Conservation (phyloP, 2,888 invertebrate species). For the Himalopsyche anomala region DNA sequence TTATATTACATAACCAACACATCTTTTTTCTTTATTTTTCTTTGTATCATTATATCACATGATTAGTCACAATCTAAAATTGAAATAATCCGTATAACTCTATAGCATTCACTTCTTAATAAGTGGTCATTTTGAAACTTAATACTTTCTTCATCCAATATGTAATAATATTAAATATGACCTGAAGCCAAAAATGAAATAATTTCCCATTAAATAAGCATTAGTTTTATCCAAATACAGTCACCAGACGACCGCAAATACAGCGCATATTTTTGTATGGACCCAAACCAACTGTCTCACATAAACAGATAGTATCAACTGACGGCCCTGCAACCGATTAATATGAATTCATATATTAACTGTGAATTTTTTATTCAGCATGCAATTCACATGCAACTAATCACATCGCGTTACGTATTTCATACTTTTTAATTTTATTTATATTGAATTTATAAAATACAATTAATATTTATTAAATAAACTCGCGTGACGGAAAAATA, state of each 20-base stretch:
- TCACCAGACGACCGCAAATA: conserved; percentile 37
- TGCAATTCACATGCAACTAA: too few relatives aligned
- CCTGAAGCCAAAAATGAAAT: conserved; percentile 35
- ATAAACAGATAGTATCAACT: neutral
- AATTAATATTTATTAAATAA: too few relatives aligned
- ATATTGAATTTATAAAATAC: too few relatives aligned
- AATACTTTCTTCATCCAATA: neutral
- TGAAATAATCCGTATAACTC: neutral
- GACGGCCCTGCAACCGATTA: neutral
- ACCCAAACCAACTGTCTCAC: neutral
- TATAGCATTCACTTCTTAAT: neutral
- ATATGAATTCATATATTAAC: too few relatives aligned
- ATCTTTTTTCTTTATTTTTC: too few relatives aligned
- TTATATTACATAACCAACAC: too few relatives aligned
- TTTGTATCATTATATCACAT: neutral
- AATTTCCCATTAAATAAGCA: conserved; percentile 32
- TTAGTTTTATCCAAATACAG: conserved; percentile 24
- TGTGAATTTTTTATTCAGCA: too few relatives aligned
- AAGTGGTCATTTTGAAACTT: neutral
- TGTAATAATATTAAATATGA: neutral
- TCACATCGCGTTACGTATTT: too few relatives aligned
- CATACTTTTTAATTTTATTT: too few relatives aligned
- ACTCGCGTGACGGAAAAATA: too few relatives aligned
- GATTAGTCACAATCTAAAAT: neutral
- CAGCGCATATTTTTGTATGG: neutral